These are phyloP conservation scores for Penaeus japonicus DNA, from an alignment of 1,140 invertebrate genomes.

Conservation along the genomic window DNA sequence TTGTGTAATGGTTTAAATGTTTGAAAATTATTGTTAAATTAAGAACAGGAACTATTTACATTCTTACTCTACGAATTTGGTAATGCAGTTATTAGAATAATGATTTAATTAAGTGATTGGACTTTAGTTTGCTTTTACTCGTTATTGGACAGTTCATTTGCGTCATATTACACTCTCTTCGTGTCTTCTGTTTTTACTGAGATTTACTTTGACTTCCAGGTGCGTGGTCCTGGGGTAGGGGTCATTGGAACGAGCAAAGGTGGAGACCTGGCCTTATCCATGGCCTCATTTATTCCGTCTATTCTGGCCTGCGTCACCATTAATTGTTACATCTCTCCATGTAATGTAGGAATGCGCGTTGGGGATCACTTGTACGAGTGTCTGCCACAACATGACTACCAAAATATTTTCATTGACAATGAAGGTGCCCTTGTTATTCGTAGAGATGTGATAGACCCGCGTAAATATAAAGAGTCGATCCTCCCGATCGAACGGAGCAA, in stretches of 20 bases:
- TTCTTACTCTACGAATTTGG: neutral
- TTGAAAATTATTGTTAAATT: no score
- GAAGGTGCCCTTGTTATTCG: neutral
- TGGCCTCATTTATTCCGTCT: conserved; percentile 31
- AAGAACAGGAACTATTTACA: neutral
- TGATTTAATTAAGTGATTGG: neutral
- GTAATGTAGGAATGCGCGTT: neutral
- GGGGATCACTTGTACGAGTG: neutral
- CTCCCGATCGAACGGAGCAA: neutral
- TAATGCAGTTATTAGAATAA: neutral
- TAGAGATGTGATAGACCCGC: neutral
- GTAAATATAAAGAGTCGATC: neutral
- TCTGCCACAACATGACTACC: no score
- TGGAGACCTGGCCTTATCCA: conserved; percentile 24
- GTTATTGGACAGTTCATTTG: no score
- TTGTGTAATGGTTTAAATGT: no score
- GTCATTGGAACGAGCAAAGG: conserved; percentile 44
- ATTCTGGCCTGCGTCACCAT: neutral
- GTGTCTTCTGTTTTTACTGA: no score
- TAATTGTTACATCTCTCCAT: neutral
- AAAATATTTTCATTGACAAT: neutral
- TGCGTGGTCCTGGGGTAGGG: conserved; percentile 24
- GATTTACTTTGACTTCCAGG: conserved; percentile 14
- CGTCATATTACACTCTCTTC: no score
- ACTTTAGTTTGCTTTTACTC: neutral